Percentiles rank a stretch among this genome's conserved stretches.
These are phyloP conservation scores for Tetraodon nigroviridis DNA, from an alignment of 2,113 vertebrate species.

Conservation along the genomic window DNA sequence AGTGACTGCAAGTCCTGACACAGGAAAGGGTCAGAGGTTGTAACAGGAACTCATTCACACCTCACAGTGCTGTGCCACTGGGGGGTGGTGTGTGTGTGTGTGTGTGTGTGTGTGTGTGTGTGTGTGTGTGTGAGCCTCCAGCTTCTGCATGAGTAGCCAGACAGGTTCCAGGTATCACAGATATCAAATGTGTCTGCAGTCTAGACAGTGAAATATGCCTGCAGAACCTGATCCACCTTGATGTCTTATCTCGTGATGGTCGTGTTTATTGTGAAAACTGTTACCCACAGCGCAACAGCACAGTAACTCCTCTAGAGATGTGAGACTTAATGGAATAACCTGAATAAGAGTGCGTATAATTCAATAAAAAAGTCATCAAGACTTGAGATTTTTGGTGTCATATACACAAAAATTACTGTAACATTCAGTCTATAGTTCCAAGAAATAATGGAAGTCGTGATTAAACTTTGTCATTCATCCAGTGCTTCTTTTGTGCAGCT, in stretches of 20 bases:
- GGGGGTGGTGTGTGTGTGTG: slow-evolving; percentile 12
- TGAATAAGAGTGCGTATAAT: neutral
- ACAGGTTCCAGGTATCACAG: slow-evolving; percentile 38
- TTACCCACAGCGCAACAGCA: slow-evolving; percentile 5
- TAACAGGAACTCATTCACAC: slow-evolving; percentile 66
- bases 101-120: too few relatives aligned
- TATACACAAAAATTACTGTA: too few relatives aligned
- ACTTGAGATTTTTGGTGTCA: too few relatives aligned
- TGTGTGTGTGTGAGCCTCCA: slow-evolving; percentile 29
- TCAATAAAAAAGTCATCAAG: too few relatives aligned
- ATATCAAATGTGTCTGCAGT: slow-evolving; percentile 58
- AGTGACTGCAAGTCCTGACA: slow-evolving; percentile 51
- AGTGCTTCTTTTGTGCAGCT: slow-evolving; percentile 51
- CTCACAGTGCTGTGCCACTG: slow-evolving; percentile 30
- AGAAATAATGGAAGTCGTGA: slow-evolving; percentile 48
- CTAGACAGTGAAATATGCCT: slow-evolving; percentile 60
- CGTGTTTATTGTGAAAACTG: slow-evolving; percentile 29
- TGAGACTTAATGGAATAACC: slow-evolving; percentile 3
- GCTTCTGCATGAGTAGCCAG: slow-evolving; percentile 24
- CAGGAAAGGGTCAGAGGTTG: slow-evolving; percentile 62
- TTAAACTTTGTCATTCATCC: slow-evolving; percentile 64
- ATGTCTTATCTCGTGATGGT: slow-evolving; percentile 46
- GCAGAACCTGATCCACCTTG: slow-evolving; percentile 39
- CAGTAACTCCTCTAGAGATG: neutral
- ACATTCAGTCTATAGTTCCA: slow-evolving; percentile 4